Evolutionary conservation across 2,797 vertebrate genomes (phyloP).

Genomic region (Acanthiza pusilla): DNA sequence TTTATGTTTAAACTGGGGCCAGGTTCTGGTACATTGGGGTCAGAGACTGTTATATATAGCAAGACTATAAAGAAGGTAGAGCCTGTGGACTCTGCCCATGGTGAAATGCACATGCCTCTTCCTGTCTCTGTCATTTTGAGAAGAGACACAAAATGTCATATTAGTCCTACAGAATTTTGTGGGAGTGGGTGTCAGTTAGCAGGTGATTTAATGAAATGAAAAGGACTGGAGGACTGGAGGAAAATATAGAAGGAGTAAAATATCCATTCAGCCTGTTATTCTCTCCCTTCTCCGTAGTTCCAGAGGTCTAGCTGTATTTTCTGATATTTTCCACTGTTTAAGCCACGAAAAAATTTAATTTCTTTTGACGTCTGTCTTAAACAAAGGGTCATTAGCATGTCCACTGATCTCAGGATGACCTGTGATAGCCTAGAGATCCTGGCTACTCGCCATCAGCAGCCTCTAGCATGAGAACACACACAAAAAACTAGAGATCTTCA

Average conservation of each 20-base stretch:
- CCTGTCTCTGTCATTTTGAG: not conserved
- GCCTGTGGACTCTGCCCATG: not conserved
- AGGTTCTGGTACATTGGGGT: not conserved
- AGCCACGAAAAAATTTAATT: not conserved
- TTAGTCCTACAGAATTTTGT: not conserved
- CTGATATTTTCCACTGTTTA: not conserved
- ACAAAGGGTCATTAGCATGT: not conserved
- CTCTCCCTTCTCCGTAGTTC: not conserved
- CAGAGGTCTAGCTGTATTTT: not conserved
- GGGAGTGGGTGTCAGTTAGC: not conserved
- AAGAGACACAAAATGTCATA: not conserved
- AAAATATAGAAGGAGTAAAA: not conserved
- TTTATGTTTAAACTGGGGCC: not conserved
- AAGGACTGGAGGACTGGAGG: not conserved
- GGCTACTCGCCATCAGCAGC: not conserved
- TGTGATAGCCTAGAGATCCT: not conserved
- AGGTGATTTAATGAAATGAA: constrained; percentile 7
- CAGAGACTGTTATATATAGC: not conserved
- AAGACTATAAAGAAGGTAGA: not conserved
- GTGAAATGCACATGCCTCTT: not conserved
- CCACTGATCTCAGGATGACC: not conserved
- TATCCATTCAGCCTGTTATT: not conserved
- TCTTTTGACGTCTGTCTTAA: constrained; percentile 20
- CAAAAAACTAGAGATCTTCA: not conserved
- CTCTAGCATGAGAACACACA: not conserved